Base-by-base conservation (phyloP, 2,888 invertebrate genomes). In the Cantharis rustica region DNA sequence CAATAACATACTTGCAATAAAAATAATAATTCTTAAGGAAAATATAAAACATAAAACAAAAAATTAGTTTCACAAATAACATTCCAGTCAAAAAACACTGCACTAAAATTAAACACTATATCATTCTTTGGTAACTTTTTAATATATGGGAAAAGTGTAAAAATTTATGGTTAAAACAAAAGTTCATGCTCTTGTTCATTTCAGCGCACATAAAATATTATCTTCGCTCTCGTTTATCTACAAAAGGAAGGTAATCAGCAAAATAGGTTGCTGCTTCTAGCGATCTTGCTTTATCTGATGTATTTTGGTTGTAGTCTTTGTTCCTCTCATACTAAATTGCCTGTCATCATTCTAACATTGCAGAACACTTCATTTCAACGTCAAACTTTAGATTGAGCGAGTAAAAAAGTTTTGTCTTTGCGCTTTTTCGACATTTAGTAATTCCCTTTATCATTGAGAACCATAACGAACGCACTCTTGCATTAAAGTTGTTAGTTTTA, bases 331-430 rank as follows among this genome's bases (percentile, higher is more conserved):
- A 80, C 79, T 83, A 83, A 84, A 85, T 84, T 84, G 84, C 83
- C 84, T 83, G 84, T 85, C 85, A 85, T 84, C 85, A 83, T 83
- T 82, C 82, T 80, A 81, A 82, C 83, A 84, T 84, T 82, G 83
- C 84, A 82, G 83, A 84, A 85, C 84, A 85, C 84, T 85, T 84
- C 85, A 85, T 85, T 84, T 82, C 82, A 80, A 82, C 84, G 82
- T 85, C 84, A 84, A 85, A 85, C 83, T 85, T 85, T 84, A 84
- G 84, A 84, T 84, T 84, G 83, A 84, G 82, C 81, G 82, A 79
- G 81, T 80, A 76, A 81, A 82, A 84, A 83, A 82, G 81, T 83
- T 83, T 79, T 81, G 81, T 81, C 81, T 80, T 78, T 77, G 79
- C 80, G 81, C 83, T 83, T 83, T 84, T 84, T 82, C 82, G 81